These are phyloP conservation scores for Yponomeuta plumbellus DNA, from an alignment of 2,888 invertebrate species.

Conservation along the genomic window DNA sequence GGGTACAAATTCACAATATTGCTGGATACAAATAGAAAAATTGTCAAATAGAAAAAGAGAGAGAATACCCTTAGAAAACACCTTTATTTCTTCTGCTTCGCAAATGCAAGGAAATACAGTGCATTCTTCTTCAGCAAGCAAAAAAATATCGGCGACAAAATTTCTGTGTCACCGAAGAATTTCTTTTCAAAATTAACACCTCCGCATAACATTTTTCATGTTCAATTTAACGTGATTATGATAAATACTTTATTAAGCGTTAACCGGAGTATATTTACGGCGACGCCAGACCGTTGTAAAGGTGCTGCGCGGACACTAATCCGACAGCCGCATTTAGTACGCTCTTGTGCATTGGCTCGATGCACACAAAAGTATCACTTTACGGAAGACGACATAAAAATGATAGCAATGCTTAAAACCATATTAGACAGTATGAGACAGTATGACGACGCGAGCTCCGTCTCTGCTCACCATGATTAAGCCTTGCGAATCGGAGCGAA, in stretches of 20 bases:
- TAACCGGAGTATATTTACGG: constrained; percentile 61
- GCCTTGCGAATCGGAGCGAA: too few species aligned
- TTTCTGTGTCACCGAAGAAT: background rate
- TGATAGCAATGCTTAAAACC: too few species aligned
- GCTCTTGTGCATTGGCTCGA: background rate
- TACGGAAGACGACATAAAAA: too few species aligned
- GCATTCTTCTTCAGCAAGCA: background rate
- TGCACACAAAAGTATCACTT: background rate
- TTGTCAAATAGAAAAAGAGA: too few species aligned
- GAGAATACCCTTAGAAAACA: too few species aligned
- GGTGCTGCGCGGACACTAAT: background rate
- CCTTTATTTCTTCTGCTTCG: background rate
- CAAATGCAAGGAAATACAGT: background rate
- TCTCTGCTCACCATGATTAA: too few species aligned
- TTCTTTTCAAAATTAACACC: constrained; percentile 1
- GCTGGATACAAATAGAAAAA: too few species aligned
- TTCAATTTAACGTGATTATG: constrained; percentile 8
- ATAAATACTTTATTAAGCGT: constrained; percentile 26
- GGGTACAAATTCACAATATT: too few species aligned
- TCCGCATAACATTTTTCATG: background rate
- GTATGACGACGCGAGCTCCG: too few species aligned
- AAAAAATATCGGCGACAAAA: background rate
- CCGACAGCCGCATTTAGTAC: background rate
- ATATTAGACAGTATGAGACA: too few species aligned
- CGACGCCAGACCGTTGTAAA: background rate